Conservation (phyloP, 2,888 invertebrate genomes). For the Andrena chrysosceles region DNA sequence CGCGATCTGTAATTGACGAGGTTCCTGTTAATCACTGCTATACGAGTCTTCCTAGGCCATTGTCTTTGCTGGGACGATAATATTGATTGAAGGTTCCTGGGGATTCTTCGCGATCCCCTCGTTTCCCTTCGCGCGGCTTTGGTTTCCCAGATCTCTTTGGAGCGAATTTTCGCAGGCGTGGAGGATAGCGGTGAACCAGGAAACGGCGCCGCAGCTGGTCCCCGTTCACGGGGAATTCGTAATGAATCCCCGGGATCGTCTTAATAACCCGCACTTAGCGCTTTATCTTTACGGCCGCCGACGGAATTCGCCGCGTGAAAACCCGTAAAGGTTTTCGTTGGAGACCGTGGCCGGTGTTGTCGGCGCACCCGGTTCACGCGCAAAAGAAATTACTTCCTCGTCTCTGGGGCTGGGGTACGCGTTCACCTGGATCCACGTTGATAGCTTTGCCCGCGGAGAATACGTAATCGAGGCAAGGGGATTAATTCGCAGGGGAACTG, state of each 20-base stretch:
- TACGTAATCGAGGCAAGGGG: conserved; percentile 33
- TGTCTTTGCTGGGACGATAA: conserved; percentile 8
- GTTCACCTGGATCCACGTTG: conserved; percentile 6
- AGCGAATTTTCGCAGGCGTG: conserved; percentile 9
- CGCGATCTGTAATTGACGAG: conserved; percentile 45
- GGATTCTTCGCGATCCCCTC: neutral
- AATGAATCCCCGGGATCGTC: conserved; percentile 57
- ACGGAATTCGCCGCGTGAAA: conserved; percentile 37
- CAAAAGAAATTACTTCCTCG: conserved; percentile 47
- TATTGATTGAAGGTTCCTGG: conserved; percentile 36
- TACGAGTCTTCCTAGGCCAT: conserved; percentile 16
- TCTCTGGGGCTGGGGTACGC: neutral
- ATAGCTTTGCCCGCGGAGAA: conserved; percentile 23
- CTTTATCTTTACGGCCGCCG: conserved; percentile 53
- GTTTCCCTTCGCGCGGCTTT: neutral
- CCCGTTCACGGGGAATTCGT: conserved; percentile 46
- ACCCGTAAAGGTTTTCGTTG: conserved; percentile 46
- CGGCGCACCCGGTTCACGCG: conserved; percentile 24
- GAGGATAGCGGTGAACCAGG: conserved; percentile 17
- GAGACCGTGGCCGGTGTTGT: neutral
- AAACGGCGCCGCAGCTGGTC: conserved; percentile 8
- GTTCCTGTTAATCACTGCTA: conserved; percentile 38
- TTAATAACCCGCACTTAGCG: conserved; percentile 61
- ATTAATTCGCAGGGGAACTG: conserved; percentile 32
- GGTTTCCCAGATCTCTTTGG: neutral